Evolutionary conservation across 2,888 invertebrate genomes (phyloP).

Genomic region (Branchellion lobata): DNA sequence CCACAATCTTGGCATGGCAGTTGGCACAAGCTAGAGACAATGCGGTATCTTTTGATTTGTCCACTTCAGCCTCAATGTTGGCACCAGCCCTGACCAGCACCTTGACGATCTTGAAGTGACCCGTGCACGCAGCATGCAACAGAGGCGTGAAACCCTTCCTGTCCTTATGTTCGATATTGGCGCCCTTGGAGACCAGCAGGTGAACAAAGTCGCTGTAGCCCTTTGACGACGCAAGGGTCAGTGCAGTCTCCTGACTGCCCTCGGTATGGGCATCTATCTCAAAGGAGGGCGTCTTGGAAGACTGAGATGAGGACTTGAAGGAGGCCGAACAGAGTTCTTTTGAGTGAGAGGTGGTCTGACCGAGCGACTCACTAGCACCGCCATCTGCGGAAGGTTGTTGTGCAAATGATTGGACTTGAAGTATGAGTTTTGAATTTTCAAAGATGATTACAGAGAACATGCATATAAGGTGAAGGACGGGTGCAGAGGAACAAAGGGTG

Average conservation of each 20-base stretch:
- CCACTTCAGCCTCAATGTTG: slow-evolving; percentile 97
- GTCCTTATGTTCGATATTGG: slow-evolving; percentile 95
- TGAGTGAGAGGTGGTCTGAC: background rate
- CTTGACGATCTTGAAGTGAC: slow-evolving; percentile 83
- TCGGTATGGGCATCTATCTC: slow-evolving; percentile 97
- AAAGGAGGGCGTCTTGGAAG: slow-evolving; percentile 53
- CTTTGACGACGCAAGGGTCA: slow-evolving; percentile 93
- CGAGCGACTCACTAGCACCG: background rate
- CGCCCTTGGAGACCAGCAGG: slow-evolving; percentile 83
- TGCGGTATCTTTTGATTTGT: slow-evolving; percentile 97
- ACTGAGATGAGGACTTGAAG: slow-evolving; percentile 57
- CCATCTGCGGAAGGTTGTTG: background rate
- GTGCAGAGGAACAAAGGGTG: too few species aligned
- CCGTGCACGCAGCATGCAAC: slow-evolving; percentile 95
- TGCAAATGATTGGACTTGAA: background rate
- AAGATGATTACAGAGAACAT: too few species aligned
- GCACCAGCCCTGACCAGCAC: slow-evolving; percentile 87
- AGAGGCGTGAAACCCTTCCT: slow-evolving; percentile 96
- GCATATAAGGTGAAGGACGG: too few species aligned
- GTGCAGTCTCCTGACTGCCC: slow-evolving; percentile 95
- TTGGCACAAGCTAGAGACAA: slow-evolving; percentile 94
- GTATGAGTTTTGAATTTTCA: background rate
- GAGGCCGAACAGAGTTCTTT: slow-evolving; percentile 53
- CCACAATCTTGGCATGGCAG: slow-evolving; percentile 92
- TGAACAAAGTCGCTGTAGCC: slow-evolving; percentile 88